Evolutionary conservation across 2,888 invertebrate genomes (phyloP).

Genomic region (Xanthorhoe designata): DNA sequence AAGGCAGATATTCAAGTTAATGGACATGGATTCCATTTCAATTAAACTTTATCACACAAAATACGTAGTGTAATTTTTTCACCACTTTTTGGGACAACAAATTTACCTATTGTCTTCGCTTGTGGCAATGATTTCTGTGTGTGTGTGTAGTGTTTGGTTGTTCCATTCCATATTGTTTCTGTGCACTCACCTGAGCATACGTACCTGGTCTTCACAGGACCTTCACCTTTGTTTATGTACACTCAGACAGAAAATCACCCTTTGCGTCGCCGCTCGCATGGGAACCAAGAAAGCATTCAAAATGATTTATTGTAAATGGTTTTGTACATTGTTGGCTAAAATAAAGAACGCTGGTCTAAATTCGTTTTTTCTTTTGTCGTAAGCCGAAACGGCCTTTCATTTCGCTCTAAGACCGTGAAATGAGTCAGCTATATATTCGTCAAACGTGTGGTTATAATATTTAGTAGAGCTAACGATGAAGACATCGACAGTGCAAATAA

Average conservation of each 20-base stretch:
- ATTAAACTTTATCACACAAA: too few species aligned
- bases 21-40: too few species aligned
- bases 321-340: conserved; percentile 86
- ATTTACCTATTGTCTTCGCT: not conserved
- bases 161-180: conserved; percentile 50
- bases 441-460: conserved; percentile 5
- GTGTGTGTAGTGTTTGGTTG: conserved; percentile 27
- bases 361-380: conserved; percentile 71
- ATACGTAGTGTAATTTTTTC: not conserved
- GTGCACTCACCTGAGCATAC: conserved; percentile 57
- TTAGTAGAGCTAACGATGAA: conserved; percentile 59
- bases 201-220: conserved; percentile 81
- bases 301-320: conserved; percentile 86
- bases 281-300: conserved; percentile 84
- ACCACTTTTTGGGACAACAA: not conserved
- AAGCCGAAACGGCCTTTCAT: conserved; percentile 68
- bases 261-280: conserved; percentile 83
- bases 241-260: conserved; percentile 84
- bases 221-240: conserved; percentile 83
- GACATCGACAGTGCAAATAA: conserved; percentile 73
- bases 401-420: conserved; percentile 60
- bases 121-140: not conserved
- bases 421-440: conserved; percentile 29
- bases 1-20: too few species aligned
- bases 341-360: conserved; percentile 83